phyloP scores from a whole-genome alignment of 1,140 invertebrate genomes.

The Bombus waltoni region DNA sequence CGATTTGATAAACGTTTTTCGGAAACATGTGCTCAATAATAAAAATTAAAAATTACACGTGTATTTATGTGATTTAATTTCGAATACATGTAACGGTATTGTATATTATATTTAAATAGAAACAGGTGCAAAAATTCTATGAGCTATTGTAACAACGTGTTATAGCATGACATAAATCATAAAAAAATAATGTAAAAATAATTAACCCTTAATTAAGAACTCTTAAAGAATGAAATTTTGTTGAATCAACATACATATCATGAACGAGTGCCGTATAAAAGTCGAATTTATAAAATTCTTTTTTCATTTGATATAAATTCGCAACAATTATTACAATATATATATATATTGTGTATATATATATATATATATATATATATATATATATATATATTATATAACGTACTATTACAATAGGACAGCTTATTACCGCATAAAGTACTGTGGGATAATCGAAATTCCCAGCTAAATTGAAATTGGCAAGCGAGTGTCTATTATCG shows the following conservation, averaged over 20 bases:
- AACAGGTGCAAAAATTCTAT: no score
- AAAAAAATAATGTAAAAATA: background rate
- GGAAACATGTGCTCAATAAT: background rate
- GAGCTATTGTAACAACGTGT: no score
- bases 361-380: no score
- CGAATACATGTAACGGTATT: background rate
- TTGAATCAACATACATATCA: background rate
- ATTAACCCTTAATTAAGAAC: background rate
- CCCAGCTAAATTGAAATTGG: background rate
- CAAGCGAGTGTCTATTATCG: slow-evolving; percentile 9
- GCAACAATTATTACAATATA: no score
- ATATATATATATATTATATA: no score
- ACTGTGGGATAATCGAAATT: background rate
- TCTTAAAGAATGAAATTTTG: background rate
- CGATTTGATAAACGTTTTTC: background rate
- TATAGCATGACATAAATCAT: background rate
- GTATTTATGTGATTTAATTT: background rate
- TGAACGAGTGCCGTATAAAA: background rate
- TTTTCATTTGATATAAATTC: background rate
- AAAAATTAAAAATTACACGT: background rate
- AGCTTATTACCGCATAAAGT: background rate
- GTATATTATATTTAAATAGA: background rate
- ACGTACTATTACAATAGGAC: background rate
- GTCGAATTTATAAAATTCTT: background rate
- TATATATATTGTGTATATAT: no score